These are phyloP conservation scores for Acronicta aceris DNA, from an alignment of 2,888 invertebrate genomes.

Conservation along the genomic window DNA sequence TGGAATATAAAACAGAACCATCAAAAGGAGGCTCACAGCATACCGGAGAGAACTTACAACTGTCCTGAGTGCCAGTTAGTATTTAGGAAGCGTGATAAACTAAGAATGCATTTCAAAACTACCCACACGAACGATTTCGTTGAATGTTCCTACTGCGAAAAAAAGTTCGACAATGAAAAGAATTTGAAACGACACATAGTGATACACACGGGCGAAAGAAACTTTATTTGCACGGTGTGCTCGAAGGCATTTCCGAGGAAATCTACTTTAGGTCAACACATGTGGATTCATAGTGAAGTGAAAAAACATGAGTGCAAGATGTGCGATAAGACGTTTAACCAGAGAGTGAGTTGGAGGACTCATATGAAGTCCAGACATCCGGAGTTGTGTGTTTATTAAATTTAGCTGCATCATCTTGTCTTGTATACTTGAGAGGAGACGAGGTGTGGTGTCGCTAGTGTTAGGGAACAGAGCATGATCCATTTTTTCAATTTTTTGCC, in stretches of 20 bases:
- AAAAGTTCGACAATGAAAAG: slow-evolving; percentile 55
- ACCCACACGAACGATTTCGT: slow-evolving; percentile 55
- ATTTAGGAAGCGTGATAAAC: slow-evolving; percentile 43
- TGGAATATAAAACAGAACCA: slow-evolving; percentile 61
- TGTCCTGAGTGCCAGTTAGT: slow-evolving; percentile 56
- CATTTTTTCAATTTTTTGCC: too few relatives aligned
- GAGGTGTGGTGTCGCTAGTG: too few relatives aligned
- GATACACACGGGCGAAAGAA: slow-evolving; percentile 64
- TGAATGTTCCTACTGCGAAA: slow-evolving; percentile 53
- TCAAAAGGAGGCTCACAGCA: slow-evolving; percentile 46
- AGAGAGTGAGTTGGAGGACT: slow-evolving; percentile 68
- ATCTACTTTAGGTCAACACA: slow-evolving; percentile 64
- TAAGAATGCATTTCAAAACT: slow-evolving; percentile 59
- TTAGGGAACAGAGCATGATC: too few relatives aligned
- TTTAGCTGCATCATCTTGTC: background rate
- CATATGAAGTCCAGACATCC: slow-evolving; percentile 77
- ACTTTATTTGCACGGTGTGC: slow-evolving; percentile 62
- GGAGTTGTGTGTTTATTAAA: slow-evolving; percentile 60
- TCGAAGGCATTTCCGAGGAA: slow-evolving; percentile 66
- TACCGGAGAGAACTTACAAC: slow-evolving; percentile 46
- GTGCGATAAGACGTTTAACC: slow-evolving; percentile 68
- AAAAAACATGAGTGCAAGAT: slow-evolving; percentile 65
- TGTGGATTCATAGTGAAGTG: slow-evolving; percentile 69
- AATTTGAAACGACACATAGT: slow-evolving; percentile 57
- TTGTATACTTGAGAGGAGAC: too few relatives aligned